Base-by-base conservation (phyloP, 2,113 vertebrate species). In the Chloropsis cyanopogon region DNA sequence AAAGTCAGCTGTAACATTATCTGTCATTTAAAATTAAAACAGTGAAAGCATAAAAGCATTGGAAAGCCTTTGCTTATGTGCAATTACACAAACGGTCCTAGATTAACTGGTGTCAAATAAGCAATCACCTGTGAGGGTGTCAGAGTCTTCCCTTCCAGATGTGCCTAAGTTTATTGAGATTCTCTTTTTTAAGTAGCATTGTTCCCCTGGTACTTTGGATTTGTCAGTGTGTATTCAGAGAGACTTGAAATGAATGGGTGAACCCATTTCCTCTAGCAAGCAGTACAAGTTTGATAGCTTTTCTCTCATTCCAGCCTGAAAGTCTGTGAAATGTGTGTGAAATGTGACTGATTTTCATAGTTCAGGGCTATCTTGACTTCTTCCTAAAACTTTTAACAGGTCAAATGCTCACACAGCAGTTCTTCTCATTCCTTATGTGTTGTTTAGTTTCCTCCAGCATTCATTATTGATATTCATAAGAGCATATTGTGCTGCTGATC, bases 401-500 rank as follows among this genome's bases (percentile, higher is more conserved):
- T 69, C 39, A 61, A 69, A 60, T 53, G 70, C 63, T 28, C 39
- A 25, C 2, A 1, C 44, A 50, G 46, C 71, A 79, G 23, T 73
- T 64, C 1, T 1, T 68, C 57, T 61, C 25, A 29, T 64, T 89
- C 41, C 37, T 41, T 53, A 10, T 29, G 25, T 57, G 61, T 54
- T 86, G 22, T 63, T 95, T 63, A 31, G 53, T 88, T 85, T 80
- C 50, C 42, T 87, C 12, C 39, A 72, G 24, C 64, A 71, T 85
- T 94, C 53, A 80, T 88, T 92, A 78, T 84, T 91, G 53, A 81
- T 88, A 60, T 47, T 79, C 41, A 12, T 83, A 86, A 77, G 68
- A 86, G 76, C 60, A 75, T 68, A n/a, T 25, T 56, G 52, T 65
- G 54, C 76, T 92, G 88, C 82, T 86, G 85, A 88, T 78, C 37